These are phyloP conservation scores for Synergus laeviventris DNA, from an alignment of 2,888 invertebrate species.

Conservation along the genomic window DNA sequence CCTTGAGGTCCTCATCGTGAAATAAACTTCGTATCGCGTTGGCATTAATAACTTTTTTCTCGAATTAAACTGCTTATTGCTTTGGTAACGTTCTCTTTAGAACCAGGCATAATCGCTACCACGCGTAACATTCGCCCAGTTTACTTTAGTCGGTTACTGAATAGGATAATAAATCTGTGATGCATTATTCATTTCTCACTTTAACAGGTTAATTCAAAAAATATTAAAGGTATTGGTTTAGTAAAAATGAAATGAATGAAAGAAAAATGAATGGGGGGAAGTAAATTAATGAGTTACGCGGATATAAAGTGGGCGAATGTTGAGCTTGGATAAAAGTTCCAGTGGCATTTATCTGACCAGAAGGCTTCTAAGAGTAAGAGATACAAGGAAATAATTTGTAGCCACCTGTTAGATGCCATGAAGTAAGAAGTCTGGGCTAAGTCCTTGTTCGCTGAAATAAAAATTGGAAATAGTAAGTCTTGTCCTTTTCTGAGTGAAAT, in stretches of 20 bases:
- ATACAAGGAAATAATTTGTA: slow-evolving; percentile 65
- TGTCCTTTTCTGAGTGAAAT: slow-evolving; percentile 22
- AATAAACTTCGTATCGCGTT: slow-evolving; percentile 53
- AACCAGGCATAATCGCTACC: slow-evolving; percentile 62
- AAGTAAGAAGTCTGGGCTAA: slow-evolving; percentile 98
- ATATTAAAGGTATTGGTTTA: background rate
- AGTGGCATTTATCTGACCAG: slow-evolving; percentile 59
- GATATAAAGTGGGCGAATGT: slow-evolving; percentile 48
- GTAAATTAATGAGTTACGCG: background rate
- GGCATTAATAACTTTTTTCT: slow-evolving; percentile 63
- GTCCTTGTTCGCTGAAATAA: slow-evolving; percentile 90
- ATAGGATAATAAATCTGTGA: background rate
- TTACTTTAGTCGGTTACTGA: background rate
- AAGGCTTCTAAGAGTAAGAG: slow-evolving; percentile 63
- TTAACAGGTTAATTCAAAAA: background rate
- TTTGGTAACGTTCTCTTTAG: slow-evolving; percentile 62
- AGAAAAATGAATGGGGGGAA: background rate
- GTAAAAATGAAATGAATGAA: background rate
- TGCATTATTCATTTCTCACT: background rate
- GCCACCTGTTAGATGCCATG: slow-evolving; percentile 96
- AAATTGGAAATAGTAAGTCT: slow-evolving; percentile 14
- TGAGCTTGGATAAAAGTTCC: slow-evolving; percentile 58
- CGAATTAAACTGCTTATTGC: slow-evolving; percentile 63
- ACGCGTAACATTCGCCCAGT: slow-evolving; percentile 64
- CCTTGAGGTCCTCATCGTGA: slow-evolving; percentile 52